Conservation (phyloP, 2,797 vertebrate genomes). For the Oryzias sinensis region DNA sequence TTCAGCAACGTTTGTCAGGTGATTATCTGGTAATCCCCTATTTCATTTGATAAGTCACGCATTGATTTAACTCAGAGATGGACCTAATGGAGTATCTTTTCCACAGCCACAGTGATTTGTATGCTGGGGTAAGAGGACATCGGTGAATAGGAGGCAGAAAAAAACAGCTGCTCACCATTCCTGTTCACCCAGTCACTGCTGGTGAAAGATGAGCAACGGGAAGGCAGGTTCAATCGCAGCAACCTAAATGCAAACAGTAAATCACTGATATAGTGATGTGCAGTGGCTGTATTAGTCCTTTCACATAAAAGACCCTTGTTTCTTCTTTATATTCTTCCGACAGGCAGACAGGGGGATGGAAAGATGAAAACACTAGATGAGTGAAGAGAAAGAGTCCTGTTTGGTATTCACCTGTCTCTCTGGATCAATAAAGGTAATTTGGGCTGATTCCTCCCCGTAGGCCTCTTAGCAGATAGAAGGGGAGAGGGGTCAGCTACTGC, state of each 20-base stretch:
- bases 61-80: slow-evolving; percentile 77
- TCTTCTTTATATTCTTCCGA: slow-evolving; percentile 31
- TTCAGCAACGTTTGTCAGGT: slow-evolving; percentile 78
- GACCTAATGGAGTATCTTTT: slow-evolving; percentile 81
- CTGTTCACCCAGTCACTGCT: slow-evolving; percentile 24
- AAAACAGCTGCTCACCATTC: slow-evolving; percentile 64
- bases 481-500: slow-evolving; percentile 75
- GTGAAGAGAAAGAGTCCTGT: slow-evolving; percentile 62
- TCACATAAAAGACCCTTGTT: slow-evolving; percentile 36
- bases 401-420: slow-evolving; percentile 80
- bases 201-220: slow-evolving; percentile 58
- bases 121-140: slow-evolving; percentile 73
- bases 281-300: slow-evolving; percentile 25
- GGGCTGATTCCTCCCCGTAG: slow-evolving; percentile 78
- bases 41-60: slow-evolving; percentile 83
- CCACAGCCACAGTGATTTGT: slow-evolving; percentile 73
- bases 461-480: slow-evolving; percentile 78
- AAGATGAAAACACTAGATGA: slow-evolving; percentile 43
- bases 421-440: slow-evolving; percentile 82
- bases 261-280: slow-evolving; percentile 60
- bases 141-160: slow-evolving; percentile 68
- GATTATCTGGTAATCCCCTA: slow-evolving; percentile 82
- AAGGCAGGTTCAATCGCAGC: slow-evolving; percentile 65
- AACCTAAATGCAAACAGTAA: slow-evolving; percentile 56
- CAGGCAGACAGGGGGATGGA: slow-evolving; percentile 32